Conservation (phyloP, 2,113 vertebrate species). For the Bubo scandiacus region DNA sequence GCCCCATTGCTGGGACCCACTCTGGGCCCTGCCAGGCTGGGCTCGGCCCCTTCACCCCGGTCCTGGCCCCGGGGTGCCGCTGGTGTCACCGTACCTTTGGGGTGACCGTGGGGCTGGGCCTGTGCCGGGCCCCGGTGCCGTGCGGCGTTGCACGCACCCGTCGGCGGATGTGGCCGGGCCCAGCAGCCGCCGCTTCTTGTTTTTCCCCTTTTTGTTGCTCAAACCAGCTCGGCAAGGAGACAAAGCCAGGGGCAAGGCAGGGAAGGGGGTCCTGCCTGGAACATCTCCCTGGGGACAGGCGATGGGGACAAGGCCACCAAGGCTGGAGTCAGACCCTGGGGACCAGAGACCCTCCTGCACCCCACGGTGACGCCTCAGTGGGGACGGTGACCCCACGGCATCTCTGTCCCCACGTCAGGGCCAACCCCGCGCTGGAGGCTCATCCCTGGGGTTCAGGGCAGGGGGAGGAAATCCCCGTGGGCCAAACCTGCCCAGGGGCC, state of each 20-base stretch:
- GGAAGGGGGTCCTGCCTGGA: too few species aligned
- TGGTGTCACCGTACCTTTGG: accelerated
- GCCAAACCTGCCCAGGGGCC: accelerated
- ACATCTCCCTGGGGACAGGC: not conserved
- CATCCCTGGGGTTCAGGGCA: accelerated
- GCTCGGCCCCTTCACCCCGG: accelerated
- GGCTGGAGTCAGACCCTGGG: not conserved
- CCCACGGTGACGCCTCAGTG: accelerated
- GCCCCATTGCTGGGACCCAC: not conserved
- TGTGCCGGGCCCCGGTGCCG: accelerated
- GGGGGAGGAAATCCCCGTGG: not conserved
- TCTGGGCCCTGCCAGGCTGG: accelerated
- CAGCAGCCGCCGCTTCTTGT: accelerated
- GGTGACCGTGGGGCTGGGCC: not conserved
- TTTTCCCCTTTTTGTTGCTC: not conserved
- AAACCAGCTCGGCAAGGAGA: not conserved
- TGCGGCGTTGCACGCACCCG: accelerated
- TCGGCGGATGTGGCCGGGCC: not conserved
- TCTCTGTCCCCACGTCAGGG: not conserved
- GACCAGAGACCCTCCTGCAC: too few species aligned
- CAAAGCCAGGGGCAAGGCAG: accelerated
- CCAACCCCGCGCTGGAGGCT: not conserved
- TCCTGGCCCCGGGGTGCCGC: too few species aligned
- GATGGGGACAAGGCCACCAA: not conserved
- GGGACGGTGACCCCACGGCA: accelerated